Percentiles rank a stretch among this genome's conserved stretches.
Conservation (phyloP, 2,113 vertebrate genomes). For the Ictalurus punctatus region DNA sequence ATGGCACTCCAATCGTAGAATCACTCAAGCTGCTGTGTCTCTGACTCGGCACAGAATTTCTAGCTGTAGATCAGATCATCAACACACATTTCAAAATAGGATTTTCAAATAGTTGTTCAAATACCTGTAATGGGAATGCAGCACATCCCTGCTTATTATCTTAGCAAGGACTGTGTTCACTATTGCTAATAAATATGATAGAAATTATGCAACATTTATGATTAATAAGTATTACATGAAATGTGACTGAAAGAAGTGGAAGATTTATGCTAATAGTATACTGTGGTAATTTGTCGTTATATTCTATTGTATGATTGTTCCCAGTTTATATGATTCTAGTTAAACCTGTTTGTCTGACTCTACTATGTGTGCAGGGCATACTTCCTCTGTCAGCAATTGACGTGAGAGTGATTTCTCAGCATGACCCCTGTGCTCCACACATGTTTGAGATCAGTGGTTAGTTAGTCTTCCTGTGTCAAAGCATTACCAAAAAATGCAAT, state of each 20-base stretch:
- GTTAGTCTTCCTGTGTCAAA: slow-evolving; percentile 39
- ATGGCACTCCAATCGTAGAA: background rate
- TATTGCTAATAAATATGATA: background rate
- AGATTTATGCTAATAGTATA: background rate
- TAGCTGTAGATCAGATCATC: background rate
- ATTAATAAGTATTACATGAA: background rate
- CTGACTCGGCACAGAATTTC: background rate
- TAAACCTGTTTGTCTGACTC: background rate
- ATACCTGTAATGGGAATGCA: background rate
- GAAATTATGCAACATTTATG: background rate
- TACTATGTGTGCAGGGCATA: slow-evolving; percentile 69
- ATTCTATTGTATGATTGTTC: background rate
- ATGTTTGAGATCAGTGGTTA: slow-evolving; percentile 80
- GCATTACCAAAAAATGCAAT: background rate
- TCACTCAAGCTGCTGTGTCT: background rate
- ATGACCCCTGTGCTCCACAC: slow-evolving; percentile 59
- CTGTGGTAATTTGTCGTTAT: background rate
- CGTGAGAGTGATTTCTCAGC: slow-evolving; percentile 50
- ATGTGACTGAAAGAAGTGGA: background rate
- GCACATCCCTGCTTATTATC: background rate
- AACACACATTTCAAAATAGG: background rate
- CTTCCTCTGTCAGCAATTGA: slow-evolving; percentile 78
- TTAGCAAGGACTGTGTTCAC: background rate
- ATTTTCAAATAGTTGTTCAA: background rate
- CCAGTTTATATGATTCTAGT: background rate